Percentiles rank a stretch among this genome's conserved stretches.
These are phyloP conservation scores for Eubasilissa regina DNA, from an alignment of 1,140 invertebrate genomes.

Conservation along the genomic window DNA sequence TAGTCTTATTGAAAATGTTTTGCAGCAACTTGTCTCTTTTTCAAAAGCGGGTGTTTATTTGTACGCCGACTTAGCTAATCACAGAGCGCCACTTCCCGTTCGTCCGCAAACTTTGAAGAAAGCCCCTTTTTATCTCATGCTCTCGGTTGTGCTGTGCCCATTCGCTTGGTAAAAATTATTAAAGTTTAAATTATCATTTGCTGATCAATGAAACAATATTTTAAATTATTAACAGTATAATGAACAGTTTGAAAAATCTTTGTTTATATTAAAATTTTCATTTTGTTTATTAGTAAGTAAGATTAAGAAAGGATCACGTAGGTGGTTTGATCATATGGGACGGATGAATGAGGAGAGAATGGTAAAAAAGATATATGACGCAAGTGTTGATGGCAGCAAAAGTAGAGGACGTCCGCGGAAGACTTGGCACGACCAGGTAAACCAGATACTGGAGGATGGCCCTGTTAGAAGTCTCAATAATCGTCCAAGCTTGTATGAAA, in stretches of 20 bases:
- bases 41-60: conserved; percentile 18
- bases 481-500: no score
- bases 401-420: no score
- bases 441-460: no score
- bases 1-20: neutral
- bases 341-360: no score
- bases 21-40: neutral
- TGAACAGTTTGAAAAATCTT: neutral
- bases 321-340: no score
- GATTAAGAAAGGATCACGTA: no score
- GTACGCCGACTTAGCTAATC: conserved; percentile 6
- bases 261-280: conserved; percentile 8
- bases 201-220: conserved; percentile 22
- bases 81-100: neutral
- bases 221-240: neutral
- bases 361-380: no score
- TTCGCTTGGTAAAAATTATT: conserved; percentile 6
- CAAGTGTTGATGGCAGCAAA: no score
- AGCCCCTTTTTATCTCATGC: neutral
- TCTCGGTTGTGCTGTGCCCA: neutral
- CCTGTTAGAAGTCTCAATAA: no score
- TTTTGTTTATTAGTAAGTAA: neutral
- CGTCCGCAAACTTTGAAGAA: neutral
- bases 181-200: conserved; percentile 17
- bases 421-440: no score